Percentiles rank a stretch among this genome's conserved stretches.
Conservation (phyloP, 2,797 vertebrate species). For the Mormyrops boulengeri region DNA sequence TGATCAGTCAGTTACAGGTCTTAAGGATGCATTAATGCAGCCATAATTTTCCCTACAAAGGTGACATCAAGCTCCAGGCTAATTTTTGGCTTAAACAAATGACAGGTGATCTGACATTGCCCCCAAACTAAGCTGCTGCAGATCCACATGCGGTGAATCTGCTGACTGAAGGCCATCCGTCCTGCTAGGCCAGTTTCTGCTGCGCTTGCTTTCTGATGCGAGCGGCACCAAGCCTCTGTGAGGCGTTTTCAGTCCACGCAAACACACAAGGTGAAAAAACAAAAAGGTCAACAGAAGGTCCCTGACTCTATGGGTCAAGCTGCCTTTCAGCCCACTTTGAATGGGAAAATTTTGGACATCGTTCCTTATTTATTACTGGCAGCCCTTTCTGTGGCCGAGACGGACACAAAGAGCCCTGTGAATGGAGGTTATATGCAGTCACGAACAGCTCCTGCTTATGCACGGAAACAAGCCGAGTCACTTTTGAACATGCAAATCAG, state of each 20-base stretch:
- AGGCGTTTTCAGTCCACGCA: background rate
- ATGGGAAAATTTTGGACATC: background rate
- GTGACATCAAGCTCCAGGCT: background rate
- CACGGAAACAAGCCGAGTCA: background rate
- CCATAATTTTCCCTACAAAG: background rate
- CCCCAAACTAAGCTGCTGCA: background rate
- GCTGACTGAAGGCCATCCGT: background rate
- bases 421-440: background rate
- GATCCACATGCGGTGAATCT: background rate
- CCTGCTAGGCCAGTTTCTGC: background rate
- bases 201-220: background rate
- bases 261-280: background rate
- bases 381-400: background rate
- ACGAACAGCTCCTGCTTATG: background rate
- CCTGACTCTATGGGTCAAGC: background rate
- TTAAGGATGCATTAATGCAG: background rate
- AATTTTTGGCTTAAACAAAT: background rate
- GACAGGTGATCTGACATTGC: background rate
- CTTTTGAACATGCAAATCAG: conserved; percentile 20
- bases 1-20: background rate
- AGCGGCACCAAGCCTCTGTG: background rate
- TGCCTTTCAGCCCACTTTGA: background rate
- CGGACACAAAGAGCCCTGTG: background rate
- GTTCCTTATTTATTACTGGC: background rate
- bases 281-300: background rate